phyloP scores from a whole-genome alignment of 2,113 vertebrate species.

The Atractosteus spatula region DNA sequence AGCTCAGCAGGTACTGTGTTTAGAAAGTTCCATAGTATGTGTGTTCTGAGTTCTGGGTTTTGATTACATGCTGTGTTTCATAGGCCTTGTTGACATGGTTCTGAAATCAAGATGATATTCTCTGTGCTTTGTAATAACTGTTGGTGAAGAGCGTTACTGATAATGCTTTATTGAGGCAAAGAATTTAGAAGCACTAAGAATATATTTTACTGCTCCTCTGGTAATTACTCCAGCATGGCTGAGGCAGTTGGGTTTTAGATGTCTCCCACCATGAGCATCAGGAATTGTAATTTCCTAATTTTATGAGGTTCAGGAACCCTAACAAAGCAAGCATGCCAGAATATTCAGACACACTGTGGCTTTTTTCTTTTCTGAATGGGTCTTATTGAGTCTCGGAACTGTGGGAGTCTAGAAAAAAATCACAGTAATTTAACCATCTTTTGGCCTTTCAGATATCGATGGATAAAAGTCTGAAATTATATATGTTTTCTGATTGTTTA shows the following conservation, averaged over 20 bases:
- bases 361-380: background rate
- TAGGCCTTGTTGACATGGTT: background rate
- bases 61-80: background rate
- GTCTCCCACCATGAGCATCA: background rate
- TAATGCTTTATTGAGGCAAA: background rate
- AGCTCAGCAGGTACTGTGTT: conserved; percentile 15
- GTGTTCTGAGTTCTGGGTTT: no score
- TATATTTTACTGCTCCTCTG: conserved; percentile 12
- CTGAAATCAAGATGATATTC: background rate
- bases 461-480: no score
- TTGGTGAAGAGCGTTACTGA: background rate
- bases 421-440: background rate
- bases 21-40: background rate
- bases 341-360: conserved; percentile 6
- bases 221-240: background rate
- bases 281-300: conserved; percentile 11
- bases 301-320: background rate
- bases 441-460: background rate
- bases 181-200: background rate
- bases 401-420: background rate
- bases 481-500: no score
- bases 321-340: conserved; percentile 1
- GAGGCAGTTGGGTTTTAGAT: background rate
- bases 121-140: background rate
- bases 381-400: conserved; percentile 5